These are phyloP conservation scores for Camponotus vicinus DNA, from an alignment of 1,140 invertebrate genomes.

Conservation along the genomic window DNA sequence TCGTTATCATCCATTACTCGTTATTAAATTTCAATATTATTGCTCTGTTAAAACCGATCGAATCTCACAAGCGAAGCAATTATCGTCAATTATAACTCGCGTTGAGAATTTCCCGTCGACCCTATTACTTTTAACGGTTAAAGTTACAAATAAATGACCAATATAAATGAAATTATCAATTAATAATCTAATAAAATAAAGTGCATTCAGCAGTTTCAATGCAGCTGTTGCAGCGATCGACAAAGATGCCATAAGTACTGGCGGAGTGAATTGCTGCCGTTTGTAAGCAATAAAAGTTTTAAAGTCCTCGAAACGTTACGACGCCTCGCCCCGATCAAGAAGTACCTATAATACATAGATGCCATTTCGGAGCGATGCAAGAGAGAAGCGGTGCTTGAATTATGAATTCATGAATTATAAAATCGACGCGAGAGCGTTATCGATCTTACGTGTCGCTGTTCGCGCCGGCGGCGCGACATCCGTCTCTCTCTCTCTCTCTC, in stretches of 20 bases:
- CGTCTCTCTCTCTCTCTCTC: too few relatives aligned
- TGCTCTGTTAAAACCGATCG: conserved; percentile 25
- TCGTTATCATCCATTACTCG: conserved; percentile 38
- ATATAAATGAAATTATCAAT: conserved; percentile 47
- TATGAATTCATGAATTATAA: conserved; percentile 84
- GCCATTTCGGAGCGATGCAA: conserved; percentile 44
- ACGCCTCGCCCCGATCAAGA: conserved; percentile 32
- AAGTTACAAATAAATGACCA: conserved; percentile 42
- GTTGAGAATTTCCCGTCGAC: conserved; percentile 44
- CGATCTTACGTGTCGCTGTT: conserved; percentile 60
- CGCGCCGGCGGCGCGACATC: conserved; percentile 59
- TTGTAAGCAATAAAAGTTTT: conserved; percentile 59
- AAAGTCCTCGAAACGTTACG: conserved; percentile 31
- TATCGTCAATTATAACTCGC: conserved; percentile 44
- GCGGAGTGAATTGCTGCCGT: conserved; percentile 32
- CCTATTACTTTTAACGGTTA: conserved; percentile 58
- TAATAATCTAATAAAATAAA: conserved; percentile 55
- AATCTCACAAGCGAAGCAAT: conserved; percentile 44
- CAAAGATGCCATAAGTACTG: conserved; percentile 28
- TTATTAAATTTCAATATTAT: conserved; percentile 57
- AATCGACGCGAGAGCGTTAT: conserved; percentile 78
- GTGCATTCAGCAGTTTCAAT: neutral
- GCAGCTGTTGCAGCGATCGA: conserved; percentile 44
- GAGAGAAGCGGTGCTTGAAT: conserved; percentile 76
- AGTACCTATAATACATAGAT: neutral